Conservation (phyloP, 1,140 invertebrate species). For the Periplaneta americana region DNA sequence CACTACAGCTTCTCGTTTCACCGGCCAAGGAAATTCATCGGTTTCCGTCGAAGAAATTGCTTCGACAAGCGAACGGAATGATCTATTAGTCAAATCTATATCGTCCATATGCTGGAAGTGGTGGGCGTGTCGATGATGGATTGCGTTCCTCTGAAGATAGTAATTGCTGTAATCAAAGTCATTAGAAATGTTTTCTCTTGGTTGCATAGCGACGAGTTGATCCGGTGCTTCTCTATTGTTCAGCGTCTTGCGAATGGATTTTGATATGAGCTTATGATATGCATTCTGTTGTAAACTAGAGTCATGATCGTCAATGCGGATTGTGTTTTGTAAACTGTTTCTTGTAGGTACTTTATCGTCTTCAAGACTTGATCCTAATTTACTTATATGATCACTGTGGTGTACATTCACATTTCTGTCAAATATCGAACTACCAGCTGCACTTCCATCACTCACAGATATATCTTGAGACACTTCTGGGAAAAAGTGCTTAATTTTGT, state of each 20-base stretch:
- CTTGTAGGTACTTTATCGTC: no score
- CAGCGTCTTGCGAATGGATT: background rate
- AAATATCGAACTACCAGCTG: background rate
- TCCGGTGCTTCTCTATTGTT: background rate
- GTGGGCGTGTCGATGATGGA: background rate
- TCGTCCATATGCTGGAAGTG: background rate
- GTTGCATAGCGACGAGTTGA: background rate
- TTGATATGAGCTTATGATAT: background rate
- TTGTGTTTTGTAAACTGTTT: no score
- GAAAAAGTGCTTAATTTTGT: background rate
- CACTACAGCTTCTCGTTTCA: conserved; percentile 79
- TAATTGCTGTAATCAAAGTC: background rate
- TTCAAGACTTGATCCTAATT: no score
- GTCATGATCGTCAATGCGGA: no score
- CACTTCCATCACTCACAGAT: background rate
- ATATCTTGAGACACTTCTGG: background rate
- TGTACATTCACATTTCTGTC: no score
- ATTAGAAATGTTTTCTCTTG: background rate
- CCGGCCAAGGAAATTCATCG: conserved; percentile 56
- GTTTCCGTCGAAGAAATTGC: background rate
- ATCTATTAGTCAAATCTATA: no score
- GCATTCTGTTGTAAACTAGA: no score
- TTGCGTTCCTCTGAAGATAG: background rate
- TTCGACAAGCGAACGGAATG: background rate
- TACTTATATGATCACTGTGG: no score